These are phyloP conservation scores for Tetranychus cinnabarinus DNA, from an alignment of 1,140 invertebrate genomes.

Conservation along the genomic window DNA sequence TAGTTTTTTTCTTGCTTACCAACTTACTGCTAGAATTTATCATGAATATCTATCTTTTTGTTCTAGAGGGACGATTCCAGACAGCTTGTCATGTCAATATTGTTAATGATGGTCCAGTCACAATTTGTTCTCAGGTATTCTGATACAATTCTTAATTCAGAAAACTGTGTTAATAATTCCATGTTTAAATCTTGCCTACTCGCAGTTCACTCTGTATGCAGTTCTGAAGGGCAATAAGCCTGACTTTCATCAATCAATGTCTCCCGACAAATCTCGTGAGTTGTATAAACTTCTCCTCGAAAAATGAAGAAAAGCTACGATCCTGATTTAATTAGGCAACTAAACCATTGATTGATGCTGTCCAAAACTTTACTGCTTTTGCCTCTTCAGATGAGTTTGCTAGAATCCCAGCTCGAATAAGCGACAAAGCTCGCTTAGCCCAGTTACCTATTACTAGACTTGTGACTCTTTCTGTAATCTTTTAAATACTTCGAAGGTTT, in stretches of 20 bases:
- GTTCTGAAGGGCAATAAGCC: slow-evolving; percentile 71
- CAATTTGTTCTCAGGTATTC: slow-evolving; percentile 41
- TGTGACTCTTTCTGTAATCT: slow-evolving; percentile 63
- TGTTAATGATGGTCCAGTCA: slow-evolving; percentile 77
- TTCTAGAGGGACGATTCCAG: slow-evolving; percentile 67
- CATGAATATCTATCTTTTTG: too few relatives aligned
- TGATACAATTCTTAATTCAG: background rate
- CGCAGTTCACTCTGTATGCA: slow-evolving; percentile 68
- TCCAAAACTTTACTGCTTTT: slow-evolving; percentile 71
- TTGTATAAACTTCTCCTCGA: slow-evolving; percentile 55
- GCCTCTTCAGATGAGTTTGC: slow-evolving; percentile 79
- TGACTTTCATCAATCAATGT: slow-evolving; percentile 73
- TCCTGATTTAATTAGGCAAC: slow-evolving; percentile 52
- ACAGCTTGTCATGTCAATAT: slow-evolving; percentile 71
- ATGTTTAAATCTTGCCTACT: background rate
- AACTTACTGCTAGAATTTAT: slow-evolving; percentile 9
- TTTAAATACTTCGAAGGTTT: slow-evolving; percentile 60
- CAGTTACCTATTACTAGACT: slow-evolving; percentile 69
- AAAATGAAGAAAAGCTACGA: slow-evolving; percentile 39
- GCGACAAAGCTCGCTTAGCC: slow-evolving; percentile 35
- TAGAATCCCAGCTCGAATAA: slow-evolving; percentile 71
- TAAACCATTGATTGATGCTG: slow-evolving; percentile 59
- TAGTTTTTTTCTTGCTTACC: background rate
- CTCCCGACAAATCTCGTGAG: slow-evolving; percentile 38
- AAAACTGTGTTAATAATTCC: background rate